Evolutionary conservation across 2,113 vertebrate genomes (phyloP), one percentile per base, ranked within the genome.

Genomic region (Ifrita kowaldi): DNA sequence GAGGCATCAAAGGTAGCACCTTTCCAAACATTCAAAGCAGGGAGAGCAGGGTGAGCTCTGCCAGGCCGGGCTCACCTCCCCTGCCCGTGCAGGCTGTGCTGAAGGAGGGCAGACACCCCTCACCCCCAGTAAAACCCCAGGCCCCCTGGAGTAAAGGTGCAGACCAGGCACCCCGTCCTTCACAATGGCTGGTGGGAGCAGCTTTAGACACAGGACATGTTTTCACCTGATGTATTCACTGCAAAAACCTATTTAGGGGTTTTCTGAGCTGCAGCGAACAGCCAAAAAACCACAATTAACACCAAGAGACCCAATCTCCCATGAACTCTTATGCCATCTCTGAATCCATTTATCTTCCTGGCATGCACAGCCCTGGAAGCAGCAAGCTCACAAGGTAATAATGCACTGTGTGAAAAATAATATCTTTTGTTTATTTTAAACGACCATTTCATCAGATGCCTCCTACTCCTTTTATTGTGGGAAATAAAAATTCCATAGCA

Each of bases 361-460:
- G 88, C 91, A 74, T 47, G 76, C 83, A 74, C 42, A 67, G 89
- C 77, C 73, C 56, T 8, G 9, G 89, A 63, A 95, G 93, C 68
- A 4, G 67, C 30, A 50, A 80, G 70, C 82, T 90, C 88, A 62
- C 63, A 83, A 92, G 64, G 94, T 80, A 90, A 90, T 93, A 92
- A 92, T 21, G 83, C 71, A 41, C 68, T 44, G 52, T 26, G 68
- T 59, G 91, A 89, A 89, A 95, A 96, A 90, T 74, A 93, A 74
- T 86, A 89, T 44, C 64, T 89, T 93, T 90, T 93, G 94, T 96
- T 97, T 96, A 95, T 95, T 96, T 92, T 92, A 97, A 96, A 86
- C 1, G 32, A 79, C 77, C 85, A 78, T 88, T 95, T 95, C 56
- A 95, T 92, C 94, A 87, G 76, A 90, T 81, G 86, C 84, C 76